These are phyloP conservation scores for Spilosoma lubricipeda DNA, from an alignment of 2,888 invertebrate genomes.

Conservation along the genomic window DNA sequence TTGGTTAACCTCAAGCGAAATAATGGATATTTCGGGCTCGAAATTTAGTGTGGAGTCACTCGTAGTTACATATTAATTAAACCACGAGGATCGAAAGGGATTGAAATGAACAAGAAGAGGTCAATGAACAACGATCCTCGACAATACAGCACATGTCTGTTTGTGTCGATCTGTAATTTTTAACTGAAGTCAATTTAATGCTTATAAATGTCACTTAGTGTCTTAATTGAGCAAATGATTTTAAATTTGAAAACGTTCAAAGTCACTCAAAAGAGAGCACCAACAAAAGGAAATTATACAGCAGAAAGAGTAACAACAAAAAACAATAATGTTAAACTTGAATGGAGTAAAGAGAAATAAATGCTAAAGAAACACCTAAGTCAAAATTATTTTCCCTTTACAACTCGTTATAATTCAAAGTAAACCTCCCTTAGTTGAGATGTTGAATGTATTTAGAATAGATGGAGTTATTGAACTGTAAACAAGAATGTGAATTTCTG, in stretches of 20 bases:
- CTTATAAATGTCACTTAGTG: too few species aligned
- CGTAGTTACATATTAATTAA: neutral
- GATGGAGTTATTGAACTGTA: neutral
- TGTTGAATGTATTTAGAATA: neutral
- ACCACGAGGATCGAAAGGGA: neutral
- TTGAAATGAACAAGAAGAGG: neutral
- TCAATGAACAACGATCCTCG: neutral
- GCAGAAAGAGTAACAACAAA: neutral
- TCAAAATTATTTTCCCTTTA: neutral
- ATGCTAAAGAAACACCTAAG: neutral
- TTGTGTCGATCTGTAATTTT: too few species aligned
- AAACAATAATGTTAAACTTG: neutral
- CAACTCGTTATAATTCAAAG: too few species aligned
- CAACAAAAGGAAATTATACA: neutral
- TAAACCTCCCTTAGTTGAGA: neutral
- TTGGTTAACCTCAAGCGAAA: neutral
- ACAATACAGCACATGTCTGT: too few species aligned
- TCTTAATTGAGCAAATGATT: too few species aligned
- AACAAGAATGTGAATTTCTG: neutral
- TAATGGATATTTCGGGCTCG: neutral
- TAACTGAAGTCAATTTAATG: too few species aligned
- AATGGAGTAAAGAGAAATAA: neutral
- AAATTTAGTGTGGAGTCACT: neutral
- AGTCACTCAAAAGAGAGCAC: neutral
- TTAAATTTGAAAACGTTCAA: too few species aligned